Evolutionary conservation across 2,113 vertebrate genomes (phyloP), one percentile per base, ranked within the genome.

Genomic region (Nothocercus julius): DNA sequence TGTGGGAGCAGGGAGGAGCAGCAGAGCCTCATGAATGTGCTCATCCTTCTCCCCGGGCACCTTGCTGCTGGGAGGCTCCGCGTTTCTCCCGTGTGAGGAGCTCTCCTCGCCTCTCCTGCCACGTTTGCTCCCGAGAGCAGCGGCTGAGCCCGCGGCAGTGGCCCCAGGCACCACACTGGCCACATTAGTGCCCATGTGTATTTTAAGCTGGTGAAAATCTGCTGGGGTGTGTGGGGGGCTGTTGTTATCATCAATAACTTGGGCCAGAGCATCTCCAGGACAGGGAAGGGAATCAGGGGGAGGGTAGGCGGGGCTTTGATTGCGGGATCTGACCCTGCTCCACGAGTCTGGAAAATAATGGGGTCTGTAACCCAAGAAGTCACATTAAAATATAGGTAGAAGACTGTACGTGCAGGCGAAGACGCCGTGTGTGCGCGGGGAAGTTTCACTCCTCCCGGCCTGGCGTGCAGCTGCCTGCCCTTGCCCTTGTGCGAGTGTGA

Each of bases 1-100:
- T 93, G 92, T 70, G 81, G 94, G 83, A n/a, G 75, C 58, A 64
- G 74, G 82, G 81, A 85, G 61, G 64, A 93, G 96, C 83, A 42
- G 91, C 93, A 90, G 94, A 88, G 44, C 94, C 92, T 51, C 66
- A 58, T 87, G 75, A 62, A 83, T 87, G 78, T 81, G 49, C 62
- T 21, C 69, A n/a, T 69, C 63, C 51, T 64, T 51, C 21, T 61
- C 21, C 24, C 28, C 51, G 36, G 36, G 36, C 36, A 36, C 7
- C 61, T n/a, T 40, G 75, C 47, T 89, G 44, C 53, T 68, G 83
- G 15, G 49, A 87, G 56, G 32, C 62, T 72, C 66, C 34, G 2
- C 5, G 0, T 82, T 87, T 69, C 16, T 32, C 59, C 15, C 36
- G 67, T 76, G 16, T 22, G 82, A 45, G 69, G 28, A 63, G 34